Evolutionary conservation across 2,888 invertebrate species (phyloP), one percentile per base, ranked within the genome.

Genomic region (Phasia obesa): DNA sequence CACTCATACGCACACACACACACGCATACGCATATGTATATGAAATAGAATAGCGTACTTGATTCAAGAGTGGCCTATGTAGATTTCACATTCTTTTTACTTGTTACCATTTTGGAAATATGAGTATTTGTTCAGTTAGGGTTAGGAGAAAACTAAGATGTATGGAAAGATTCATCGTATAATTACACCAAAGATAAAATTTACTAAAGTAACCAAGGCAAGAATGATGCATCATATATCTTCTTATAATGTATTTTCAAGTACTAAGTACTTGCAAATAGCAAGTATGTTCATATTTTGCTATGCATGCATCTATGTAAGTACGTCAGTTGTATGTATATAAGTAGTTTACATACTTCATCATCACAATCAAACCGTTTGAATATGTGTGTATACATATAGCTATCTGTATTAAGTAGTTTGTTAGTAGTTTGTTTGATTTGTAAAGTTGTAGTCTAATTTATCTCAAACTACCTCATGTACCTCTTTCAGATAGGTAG

Each of bases 41-140:
- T 3, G 27, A 19, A 38, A 6, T 27, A 31, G 25, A 57, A 60
- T 38, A 47, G 9, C 9, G 35, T 64, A 4, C 53, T 7, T 44
- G 31, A 64, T 55, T 23, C 65, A 38, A 17, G 27, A 42, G 60
- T 51, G 51, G 27, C 31, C 59, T 42, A 21, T 23, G 7, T 47
- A 51, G 15, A 51, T 57, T 64, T 74, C 55, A 27, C 64, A 21
- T 31, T 38, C 11, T 25, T 62, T 15, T 38, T 27, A 64, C 69
- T 75, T 75, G 79, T 82, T 79, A 82, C 70, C 59, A 75, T 82
- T 79, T 75, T 69, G 82, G 73, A 69, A 74, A 67, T 67, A 59
- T 27, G 27, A 27, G 13, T 70, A 73, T 82, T 82, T 82, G 42
- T 25, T 57, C 69, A 57, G 55, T 70, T 78, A 74, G 64, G 73